Conservation (phyloP, 2,888 invertebrate genomes). For the Phyllotreta cruciferae region DNA sequence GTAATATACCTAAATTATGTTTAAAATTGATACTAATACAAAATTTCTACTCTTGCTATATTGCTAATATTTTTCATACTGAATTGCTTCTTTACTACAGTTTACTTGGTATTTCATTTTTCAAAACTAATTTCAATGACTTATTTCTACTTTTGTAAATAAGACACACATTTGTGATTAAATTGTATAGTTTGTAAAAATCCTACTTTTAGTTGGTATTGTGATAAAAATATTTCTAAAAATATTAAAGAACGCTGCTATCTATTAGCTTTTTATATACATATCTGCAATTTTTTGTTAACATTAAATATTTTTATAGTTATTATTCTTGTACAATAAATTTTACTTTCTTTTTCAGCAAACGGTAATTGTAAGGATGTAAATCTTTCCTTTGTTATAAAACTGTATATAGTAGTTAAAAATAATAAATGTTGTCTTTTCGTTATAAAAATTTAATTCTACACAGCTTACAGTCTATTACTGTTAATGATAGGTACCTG, state of each 20-base stretch:
- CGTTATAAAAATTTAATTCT: slow-evolving; percentile 25
- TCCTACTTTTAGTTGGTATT: slow-evolving; percentile 33
- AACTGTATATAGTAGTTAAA: slow-evolving; percentile 37
- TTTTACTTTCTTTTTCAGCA: slow-evolving; percentile 15
- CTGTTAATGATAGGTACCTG: no score
- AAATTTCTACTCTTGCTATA: no score
- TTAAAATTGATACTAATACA: no score
- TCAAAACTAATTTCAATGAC: background rate
- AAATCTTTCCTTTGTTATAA: slow-evolving; percentile 29
- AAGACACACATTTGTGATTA: slow-evolving; percentile 33
- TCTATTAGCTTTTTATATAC: slow-evolving; percentile 36
- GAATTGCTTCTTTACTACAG: no score
- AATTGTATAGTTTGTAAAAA: slow-evolving; percentile 35
- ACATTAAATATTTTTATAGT: slow-evolving; percentile 36
- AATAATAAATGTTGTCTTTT: slow-evolving; percentile 40
- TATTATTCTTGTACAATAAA: slow-evolving; percentile 29
- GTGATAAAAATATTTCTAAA: slow-evolving; percentile 34
- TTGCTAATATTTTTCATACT: no score
- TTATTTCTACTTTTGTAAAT: slow-evolving; percentile 25
- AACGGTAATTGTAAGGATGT: slow-evolving; percentile 22
- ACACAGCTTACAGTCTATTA: no score
- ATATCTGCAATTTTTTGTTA: slow-evolving; percentile 37
- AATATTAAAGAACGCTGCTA: slow-evolving; percentile 24
- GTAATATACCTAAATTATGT: no score
- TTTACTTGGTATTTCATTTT: no score